Evolutionary conservation across 2,797 vertebrate genomes (phyloP).

Genomic region (Hippocampus kuda): DNA sequence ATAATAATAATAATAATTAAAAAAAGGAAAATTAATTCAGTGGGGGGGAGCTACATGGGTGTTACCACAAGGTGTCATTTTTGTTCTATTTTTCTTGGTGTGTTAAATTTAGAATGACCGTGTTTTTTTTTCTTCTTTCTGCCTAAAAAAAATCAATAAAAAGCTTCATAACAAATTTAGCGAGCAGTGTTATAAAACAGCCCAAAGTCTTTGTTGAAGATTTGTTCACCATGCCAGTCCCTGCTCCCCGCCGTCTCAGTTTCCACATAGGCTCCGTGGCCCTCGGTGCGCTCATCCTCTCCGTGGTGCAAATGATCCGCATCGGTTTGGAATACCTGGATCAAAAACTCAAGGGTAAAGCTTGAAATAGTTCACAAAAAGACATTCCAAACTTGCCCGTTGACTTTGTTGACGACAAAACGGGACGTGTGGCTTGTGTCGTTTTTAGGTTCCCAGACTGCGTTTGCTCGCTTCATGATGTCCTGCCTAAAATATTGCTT

Average conservation of each 20-base stretch:
- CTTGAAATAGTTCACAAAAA: not conserved
- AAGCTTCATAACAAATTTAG: no score
- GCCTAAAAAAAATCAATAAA: no score
- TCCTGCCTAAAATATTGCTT: constrained; percentile 93
- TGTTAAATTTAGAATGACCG: no score
- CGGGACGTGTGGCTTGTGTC: constrained; percentile 1
- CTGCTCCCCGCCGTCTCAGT: constrained; percentile 47
- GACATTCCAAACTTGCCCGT: not conserved
- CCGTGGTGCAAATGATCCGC: constrained; percentile 78
- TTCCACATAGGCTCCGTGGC: constrained; percentile 95
- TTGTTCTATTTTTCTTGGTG: no score
- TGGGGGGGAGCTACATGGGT: no score
- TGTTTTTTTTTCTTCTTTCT: no score
- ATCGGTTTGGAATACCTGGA: constrained; percentile 82
- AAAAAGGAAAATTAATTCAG: no score
- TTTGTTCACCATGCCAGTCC: no score
- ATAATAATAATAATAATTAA: no score
- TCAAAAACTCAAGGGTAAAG: constrained; percentile 78
- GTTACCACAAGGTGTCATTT: no score
- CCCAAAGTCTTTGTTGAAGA: no score
- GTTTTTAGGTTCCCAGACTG: constrained; percentile 74
- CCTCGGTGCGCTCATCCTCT: constrained; percentile 86
- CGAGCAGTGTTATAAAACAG: no score
- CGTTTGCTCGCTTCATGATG: constrained; percentile 73
- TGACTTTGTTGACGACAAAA: not conserved